Base-by-base conservation (phyloP, 1,140 invertebrate genomes). In the Drosophila simulans region DNA sequence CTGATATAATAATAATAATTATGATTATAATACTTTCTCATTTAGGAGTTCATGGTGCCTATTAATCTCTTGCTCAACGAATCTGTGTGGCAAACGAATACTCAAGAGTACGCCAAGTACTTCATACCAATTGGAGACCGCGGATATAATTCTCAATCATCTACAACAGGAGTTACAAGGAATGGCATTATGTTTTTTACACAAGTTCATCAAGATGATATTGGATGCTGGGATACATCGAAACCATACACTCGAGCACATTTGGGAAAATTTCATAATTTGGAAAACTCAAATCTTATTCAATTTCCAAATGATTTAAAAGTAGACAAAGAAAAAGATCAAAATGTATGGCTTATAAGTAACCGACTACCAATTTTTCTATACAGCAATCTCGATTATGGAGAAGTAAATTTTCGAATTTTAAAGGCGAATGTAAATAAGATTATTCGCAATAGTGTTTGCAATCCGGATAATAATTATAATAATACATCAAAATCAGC, bases 251-350 rank as follows among this genome's bases (percentile, higher is more conserved):
- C 92, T 45, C 94, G 93, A n/a, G 90, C 92, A 5, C 95, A 95
- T 81, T 92, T 39, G 94, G 94, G 0, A 22, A 27, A 43, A 11
- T 92, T 96, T 0, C 91, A 96, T 3, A 94, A 95, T 0, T 82
- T 92, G 5, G 94, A 94, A 73, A 93, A 62, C 3, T 92, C 57
- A 2, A 49, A 93, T 7, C 94, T 95, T 0, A 88, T 97, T 7
- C 92, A 95, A 12, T 97, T 97, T 81, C 96, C 96, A 0, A 97
- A 97, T 78, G 96, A 97, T 77, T 91, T 97, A 34, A 95, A 95
- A 92, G 92, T 97, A 0, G 96, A 97, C 77, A 93, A 95, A 39
- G 95, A 95, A 46, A 79, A 92, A 1, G 93, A 93, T 17, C 95
- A 96, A 53, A 95, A 93, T 62, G 93, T 97, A 4, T 97, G 96